Evolutionary conservation across 2,797 vertebrate species (phyloP).

Genomic region (Carcharodon carcharias): DNA sequence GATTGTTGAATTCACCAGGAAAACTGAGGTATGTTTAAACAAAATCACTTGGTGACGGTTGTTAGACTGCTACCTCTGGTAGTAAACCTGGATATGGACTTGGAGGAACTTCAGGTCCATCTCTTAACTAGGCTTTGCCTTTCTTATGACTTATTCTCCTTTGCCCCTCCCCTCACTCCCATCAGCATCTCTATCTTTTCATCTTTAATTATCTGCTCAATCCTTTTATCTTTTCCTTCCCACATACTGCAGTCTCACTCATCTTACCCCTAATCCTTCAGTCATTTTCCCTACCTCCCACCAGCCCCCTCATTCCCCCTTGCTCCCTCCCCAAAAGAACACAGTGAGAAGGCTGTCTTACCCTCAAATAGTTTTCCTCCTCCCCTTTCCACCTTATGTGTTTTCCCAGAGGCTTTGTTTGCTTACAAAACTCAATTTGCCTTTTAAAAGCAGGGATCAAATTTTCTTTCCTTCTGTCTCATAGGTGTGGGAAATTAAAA

Average conservation of each 20-base stretch:
- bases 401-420: neutral
- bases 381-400: neutral
- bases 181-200: neutral
- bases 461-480: neutral
- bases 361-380: neutral
- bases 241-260: neutral
- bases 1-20: neutral
- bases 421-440: neutral
- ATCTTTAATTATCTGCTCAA: neutral
- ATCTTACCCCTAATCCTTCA: neutral
- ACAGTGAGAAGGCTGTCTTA: neutral
- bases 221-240: neutral
- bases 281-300: neutral
- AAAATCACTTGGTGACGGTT: neutral
- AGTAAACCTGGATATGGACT: neutral
- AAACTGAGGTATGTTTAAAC: neutral
- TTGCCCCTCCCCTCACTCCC: neutral
- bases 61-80: neutral
- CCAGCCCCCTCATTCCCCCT: neutral
- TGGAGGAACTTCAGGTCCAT: neutral
- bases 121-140: neutral
- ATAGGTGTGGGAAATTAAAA: neutral
- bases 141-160: neutral
- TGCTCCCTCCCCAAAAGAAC: neutral
- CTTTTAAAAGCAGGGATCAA: neutral